Evolutionary conservation across 2,888 invertebrate species (phyloP).

Genomic region (Bruchidius siliquastri): DNA sequence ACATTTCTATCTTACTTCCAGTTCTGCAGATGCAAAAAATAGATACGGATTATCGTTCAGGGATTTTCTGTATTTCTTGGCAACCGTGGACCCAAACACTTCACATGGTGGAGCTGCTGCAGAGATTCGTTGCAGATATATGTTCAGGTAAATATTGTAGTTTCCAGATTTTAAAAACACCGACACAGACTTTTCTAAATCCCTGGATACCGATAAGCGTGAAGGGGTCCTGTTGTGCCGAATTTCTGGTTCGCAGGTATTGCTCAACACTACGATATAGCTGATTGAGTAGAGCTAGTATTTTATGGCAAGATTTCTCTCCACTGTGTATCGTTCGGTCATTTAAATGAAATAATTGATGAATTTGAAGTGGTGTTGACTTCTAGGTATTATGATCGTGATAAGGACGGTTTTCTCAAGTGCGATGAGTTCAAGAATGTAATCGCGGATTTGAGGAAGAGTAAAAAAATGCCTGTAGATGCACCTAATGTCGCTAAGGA

Average conservation of each 20-base stretch:
- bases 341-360: conserved; percentile 6
- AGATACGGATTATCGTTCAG: conserved; percentile 53
- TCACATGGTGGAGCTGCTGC: conserved; percentile 61
- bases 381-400: conserved; percentile 57
- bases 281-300: too few relatives aligned
- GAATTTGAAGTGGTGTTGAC: neutral
- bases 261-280: too few relatives aligned
- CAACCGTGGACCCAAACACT: conserved; percentile 61
- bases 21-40: conserved; percentile 54
- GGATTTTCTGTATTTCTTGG: conserved; percentile 58
- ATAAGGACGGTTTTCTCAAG: conserved; percentile 52
- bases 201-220: too few relatives aligned
- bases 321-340: too few relatives aligned
- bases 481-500: conserved; percentile 54
- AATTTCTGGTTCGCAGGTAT: too few relatives aligned
- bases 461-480: conserved; percentile 53
- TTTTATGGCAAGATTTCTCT: too few relatives aligned
- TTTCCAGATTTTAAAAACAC: too few relatives aligned
- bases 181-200: too few relatives aligned
- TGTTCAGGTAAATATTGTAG: conserved; percentile 48
- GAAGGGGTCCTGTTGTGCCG: too few relatives aligned
- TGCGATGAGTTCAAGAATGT: conserved; percentile 57
- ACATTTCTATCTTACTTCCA: conserved; percentile 27
- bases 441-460: conserved; percentile 53
- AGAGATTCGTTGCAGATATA: conserved; percentile 65